Evolutionary conservation across 2,797 vertebrate genomes (phyloP).

Genomic region (Acanthis flammea): DNA sequence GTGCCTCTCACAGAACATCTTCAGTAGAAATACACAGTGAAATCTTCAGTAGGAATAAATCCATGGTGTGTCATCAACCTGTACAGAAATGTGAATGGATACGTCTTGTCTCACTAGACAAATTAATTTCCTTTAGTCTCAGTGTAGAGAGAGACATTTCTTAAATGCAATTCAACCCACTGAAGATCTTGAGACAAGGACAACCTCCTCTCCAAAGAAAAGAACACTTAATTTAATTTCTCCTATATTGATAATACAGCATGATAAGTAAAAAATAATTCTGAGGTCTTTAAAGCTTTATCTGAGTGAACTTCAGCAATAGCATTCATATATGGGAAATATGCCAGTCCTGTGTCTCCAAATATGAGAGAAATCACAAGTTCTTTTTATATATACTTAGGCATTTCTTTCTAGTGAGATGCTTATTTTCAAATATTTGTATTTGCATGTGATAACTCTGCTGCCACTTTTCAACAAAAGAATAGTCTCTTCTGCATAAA

Average conservation of each 20-base stretch:
- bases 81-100: neutral
- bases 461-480: neutral
- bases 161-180: neutral
- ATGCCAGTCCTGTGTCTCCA: neutral
- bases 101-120: neutral
- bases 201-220: neutral
- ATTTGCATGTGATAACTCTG: neutral
- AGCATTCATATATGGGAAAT: neutral
- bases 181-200: neutral
- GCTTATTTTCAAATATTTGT: neutral
- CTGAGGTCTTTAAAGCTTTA: neutral
- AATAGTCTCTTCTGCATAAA: neutral
- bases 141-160: neutral
- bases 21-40: neutral
- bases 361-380: neutral
- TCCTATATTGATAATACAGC: neutral
- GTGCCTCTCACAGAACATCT: neutral
- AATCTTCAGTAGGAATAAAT: neutral
- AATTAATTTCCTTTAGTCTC: neutral
- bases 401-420: neutral
- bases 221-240: neutral
- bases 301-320: neutral
- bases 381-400: neutral
- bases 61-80: rapidly evolving
- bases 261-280: neutral